These are phyloP conservation scores for Choloepus hoffmanni DNA, from an alignment of 2,113 vertebrate genomes.

Conservation along the genomic window DNA sequence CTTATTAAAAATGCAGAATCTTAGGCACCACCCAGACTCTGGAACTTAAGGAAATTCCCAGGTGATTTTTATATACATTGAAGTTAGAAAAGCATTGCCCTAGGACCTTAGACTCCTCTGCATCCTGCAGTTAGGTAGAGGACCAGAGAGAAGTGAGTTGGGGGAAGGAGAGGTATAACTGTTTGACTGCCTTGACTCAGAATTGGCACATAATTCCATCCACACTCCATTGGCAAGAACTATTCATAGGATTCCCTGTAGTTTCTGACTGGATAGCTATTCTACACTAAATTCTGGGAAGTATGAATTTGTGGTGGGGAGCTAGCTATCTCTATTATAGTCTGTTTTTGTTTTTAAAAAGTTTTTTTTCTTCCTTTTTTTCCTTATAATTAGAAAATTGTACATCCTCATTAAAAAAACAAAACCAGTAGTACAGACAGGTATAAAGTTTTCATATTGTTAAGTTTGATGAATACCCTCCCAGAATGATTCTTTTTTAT, in stretches of 20 bases:
- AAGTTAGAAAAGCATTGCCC: conserved; percentile 4
- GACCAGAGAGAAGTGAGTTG: too few relatives aligned
- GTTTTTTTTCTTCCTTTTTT: conserved; percentile 29
- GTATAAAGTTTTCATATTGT: background rate
- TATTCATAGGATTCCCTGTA: background rate
- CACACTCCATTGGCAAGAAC: background rate
- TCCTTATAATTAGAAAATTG: background rate
- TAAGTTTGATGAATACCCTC: background rate
- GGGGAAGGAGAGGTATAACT: background rate
- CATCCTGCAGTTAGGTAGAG: background rate
- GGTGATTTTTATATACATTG: background rate
- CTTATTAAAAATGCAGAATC: background rate
- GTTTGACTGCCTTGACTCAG: background rate
- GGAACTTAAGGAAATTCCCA: background rate
- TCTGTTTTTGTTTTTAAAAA: conserved; percentile 16
- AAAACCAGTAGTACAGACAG: background rate
- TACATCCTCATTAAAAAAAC: background rate
- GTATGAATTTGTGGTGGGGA: background rate
- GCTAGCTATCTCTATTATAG: background rate
- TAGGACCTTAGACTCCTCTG: background rate
- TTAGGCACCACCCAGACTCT: background rate
- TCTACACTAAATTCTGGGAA: background rate
- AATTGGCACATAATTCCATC: background rate
- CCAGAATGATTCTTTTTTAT: background rate
- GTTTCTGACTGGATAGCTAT: background rate